Conservation (phyloP, 2,113 vertebrate genomes). For the Pluvialis apricaria region DNA sequence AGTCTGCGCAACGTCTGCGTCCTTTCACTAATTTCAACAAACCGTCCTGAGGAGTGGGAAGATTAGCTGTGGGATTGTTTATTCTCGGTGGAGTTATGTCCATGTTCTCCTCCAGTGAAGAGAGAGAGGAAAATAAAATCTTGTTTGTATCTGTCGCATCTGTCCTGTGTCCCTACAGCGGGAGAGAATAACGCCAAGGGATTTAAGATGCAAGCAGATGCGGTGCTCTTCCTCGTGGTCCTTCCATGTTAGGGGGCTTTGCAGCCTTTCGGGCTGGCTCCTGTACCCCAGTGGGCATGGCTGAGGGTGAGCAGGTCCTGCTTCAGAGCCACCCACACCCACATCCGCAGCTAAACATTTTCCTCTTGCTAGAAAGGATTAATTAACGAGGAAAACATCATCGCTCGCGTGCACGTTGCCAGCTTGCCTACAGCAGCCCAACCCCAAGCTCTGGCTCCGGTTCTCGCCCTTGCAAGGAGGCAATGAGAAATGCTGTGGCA, state of each 20-base stretch:
- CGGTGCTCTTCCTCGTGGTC: neutral
- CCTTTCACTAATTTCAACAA: conserved; percentile 81
- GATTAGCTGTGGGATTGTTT: conserved; percentile 75
- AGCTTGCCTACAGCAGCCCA: neutral
- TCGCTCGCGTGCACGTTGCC: neutral
- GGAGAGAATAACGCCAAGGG: neutral
- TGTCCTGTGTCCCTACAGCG: neutral
- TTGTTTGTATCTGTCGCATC: conserved; percentile 22
- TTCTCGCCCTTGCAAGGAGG: neutral
- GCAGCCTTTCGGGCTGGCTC: neutral
- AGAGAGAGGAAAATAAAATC: conserved; percentile 40
- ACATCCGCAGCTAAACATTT: neutral
- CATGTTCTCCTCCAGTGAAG: conserved; percentile 50
- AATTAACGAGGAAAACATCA: neutral
- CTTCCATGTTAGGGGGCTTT: neutral
- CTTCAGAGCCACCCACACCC: neutral
- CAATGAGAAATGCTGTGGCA: neutral
- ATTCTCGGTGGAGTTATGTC: conserved; percentile 59
- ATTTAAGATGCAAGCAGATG: neutral
- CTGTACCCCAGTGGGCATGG: neutral
- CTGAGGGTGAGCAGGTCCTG: neutral
- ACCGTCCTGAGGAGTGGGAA: conserved; percentile 61
- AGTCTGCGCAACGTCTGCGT: conserved; percentile 64
- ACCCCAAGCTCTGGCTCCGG: rapidly evolving
- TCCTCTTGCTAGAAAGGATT: neutral